These are phyloP conservation scores for Cheilinus undulatus DNA, from an alignment of 2,113 vertebrate genomes.

Conservation along the genomic window DNA sequence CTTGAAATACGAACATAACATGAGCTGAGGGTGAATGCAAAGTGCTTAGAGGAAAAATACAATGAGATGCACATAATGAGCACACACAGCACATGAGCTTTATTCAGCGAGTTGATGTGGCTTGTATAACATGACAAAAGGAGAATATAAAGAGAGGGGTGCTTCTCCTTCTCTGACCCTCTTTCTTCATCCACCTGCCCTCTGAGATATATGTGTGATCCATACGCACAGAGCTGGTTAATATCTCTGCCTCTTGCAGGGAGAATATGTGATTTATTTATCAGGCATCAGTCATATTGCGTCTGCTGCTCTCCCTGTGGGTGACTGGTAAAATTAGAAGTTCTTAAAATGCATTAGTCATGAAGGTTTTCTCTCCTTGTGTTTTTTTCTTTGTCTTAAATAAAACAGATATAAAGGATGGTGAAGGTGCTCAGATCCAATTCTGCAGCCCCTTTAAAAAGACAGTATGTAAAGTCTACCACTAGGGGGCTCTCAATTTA, in stretches of 20 bases:
- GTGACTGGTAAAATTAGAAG: neutral
- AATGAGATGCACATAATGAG: neutral
- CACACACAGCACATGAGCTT: neutral
- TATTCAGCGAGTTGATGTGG: neutral
- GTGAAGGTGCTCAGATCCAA: no score
- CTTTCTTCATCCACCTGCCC: neutral
- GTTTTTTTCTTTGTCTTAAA: neutral
- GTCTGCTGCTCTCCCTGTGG: neutral
- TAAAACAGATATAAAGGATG: no score
- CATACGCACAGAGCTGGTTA: conserved; percentile 44
- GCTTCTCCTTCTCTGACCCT: conserved; percentile 1
- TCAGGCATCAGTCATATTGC: neutral
- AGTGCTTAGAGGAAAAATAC: neutral
- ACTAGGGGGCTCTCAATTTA: no score
- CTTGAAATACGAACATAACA: conserved; percentile 66
- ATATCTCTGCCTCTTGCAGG: conserved; percentile 1
- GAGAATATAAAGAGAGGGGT: neutral
- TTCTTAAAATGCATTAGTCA: neutral
- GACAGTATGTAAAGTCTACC: no score
- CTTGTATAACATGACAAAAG: conserved; percentile 1
- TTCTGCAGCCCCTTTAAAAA: no score
- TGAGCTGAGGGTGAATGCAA: conserved; percentile 4
- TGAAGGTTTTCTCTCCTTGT: no score
- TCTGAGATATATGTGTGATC: conserved; percentile 24
- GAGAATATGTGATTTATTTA: neutral